Evolutionary conservation across 2,113 vertebrate genomes (phyloP).

Genomic region (Cathartes aura): DNA sequence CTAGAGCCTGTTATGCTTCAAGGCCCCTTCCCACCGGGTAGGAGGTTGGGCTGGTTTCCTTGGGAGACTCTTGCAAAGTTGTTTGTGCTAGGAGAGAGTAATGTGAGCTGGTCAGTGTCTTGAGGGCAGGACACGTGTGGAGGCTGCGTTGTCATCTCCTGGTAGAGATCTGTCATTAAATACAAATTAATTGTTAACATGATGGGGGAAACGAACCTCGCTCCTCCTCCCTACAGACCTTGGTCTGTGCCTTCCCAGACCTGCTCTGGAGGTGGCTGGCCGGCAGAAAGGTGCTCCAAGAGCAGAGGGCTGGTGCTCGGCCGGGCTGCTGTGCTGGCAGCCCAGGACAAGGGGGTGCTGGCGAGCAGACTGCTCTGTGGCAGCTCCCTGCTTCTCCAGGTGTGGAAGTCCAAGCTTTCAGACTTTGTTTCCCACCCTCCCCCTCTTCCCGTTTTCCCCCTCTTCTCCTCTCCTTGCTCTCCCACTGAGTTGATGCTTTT

Average conservation of each 20-base stretch:
- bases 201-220: background rate
- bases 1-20: background rate
- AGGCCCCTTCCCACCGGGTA: background rate
- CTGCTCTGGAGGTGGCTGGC: background rate
- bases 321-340: background rate
- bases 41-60: background rate
- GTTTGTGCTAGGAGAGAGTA: background rate
- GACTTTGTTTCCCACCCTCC: slow-evolving; percentile 51
- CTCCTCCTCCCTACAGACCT: background rate
- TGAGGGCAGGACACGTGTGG: background rate
- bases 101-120: background rate
- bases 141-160: slow-evolving; percentile 6
- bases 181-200: background rate
- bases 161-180: background rate
- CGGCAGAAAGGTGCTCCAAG: background rate
- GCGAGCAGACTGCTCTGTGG: background rate
- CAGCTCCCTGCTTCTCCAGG: background rate
- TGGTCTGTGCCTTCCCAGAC: background rate
- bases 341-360: background rate
- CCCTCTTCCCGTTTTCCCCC: background rate
- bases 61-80: background rate
- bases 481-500: slow-evolving; percentile 70
- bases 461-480: slow-evolving; percentile 56
- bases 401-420: slow-evolving; percentile 6
- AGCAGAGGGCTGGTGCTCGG: background rate